Conservation (phyloP, 2,888 invertebrate species). For the Chesias legatella region DNA sequence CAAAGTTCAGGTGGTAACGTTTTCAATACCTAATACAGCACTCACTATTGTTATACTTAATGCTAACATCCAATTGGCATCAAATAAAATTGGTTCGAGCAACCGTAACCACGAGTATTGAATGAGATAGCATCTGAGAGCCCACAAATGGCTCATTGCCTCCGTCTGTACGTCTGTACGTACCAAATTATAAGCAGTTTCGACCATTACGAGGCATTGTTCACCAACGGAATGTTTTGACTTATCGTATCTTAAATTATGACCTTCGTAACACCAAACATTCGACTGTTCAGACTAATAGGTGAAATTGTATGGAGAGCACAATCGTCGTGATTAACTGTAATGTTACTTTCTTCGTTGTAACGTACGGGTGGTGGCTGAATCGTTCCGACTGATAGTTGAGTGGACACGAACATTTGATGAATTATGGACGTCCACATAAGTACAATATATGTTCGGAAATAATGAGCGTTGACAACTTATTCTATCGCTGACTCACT, state of each 20-base stretch:
- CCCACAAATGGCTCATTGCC: conserved; percentile 28
- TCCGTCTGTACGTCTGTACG: conserved; percentile 23
- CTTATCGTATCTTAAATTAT: conserved; percentile 22
- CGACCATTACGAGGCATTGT: conserved; percentile 17
- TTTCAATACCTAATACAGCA: too few relatives aligned
- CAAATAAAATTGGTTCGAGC: too few relatives aligned
- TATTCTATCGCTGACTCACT: conserved; percentile 1
- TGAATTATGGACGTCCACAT: conserved; percentile 11
- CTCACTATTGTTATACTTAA: too few relatives aligned
- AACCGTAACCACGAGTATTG: conserved; percentile 4
- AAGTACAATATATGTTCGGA: conserved; percentile 6
- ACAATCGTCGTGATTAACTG: conserved; percentile 36
- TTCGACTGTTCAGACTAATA: conserved; percentile 25
- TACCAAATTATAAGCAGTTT: conserved; percentile 52
- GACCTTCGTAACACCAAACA: conserved; percentile 13
- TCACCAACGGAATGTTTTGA: conserved; percentile 16
- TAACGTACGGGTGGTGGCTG: conserved; percentile 29
- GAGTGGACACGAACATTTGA: conserved; percentile 22
- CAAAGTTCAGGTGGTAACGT: too few relatives aligned
- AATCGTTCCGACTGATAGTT: conserved; percentile 24
- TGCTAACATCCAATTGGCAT: too few relatives aligned
- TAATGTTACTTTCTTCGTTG: conserved; percentile 43
- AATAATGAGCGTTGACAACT: not conserved
- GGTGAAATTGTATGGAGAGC: conserved; percentile 38
- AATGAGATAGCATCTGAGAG: conserved; percentile 8